A percentile compares a stretch with the other conserved stretches of the same genome.
Conservation (phyloP, 2,888 invertebrate species). For the Calameuta idolon region DNA sequence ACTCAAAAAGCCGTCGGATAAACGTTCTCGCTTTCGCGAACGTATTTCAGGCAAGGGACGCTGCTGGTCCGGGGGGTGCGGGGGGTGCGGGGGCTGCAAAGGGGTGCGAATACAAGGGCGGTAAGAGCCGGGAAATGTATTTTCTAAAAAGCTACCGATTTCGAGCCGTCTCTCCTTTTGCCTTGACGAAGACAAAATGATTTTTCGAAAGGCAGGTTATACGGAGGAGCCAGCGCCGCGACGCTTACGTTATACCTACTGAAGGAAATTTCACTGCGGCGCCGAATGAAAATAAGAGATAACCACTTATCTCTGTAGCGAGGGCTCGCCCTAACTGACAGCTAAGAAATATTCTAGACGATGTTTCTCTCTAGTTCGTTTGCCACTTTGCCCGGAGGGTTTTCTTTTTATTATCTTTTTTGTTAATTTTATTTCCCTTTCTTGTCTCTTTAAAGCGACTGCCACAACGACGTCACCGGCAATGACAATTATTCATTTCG, state of each 20-base stretch:
- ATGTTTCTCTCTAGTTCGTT: not conserved
- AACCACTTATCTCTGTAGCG: constrained; percentile 16
- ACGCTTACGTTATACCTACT: not conserved
- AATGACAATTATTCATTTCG: not conserved
- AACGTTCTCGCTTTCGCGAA: constrained; percentile 8
- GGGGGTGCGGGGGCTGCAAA: not conserved
- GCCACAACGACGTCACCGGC: not conserved
- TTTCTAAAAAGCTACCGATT: not conserved
- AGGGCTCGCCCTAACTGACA: constrained; percentile 5
- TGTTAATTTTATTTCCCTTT: not conserved
- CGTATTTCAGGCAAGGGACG: constrained; percentile 8
- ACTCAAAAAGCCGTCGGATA: constrained; percentile 16
- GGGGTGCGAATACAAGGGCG: constrained; percentile 2
- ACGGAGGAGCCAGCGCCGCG: not conserved
- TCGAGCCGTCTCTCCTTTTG: not conserved
- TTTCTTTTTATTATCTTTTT: not conserved
- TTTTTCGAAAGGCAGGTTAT: constrained; percentile 3
- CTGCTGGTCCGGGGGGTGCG: not conserved
- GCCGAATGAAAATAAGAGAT: constrained; percentile 11
- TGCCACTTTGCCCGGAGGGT: not conserved
- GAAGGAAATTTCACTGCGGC: constrained; percentile 5
- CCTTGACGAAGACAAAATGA: constrained; percentile 10
- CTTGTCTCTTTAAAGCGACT: not conserved
- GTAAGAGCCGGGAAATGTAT: constrained; percentile 4
- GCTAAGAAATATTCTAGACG: not conserved